A percentile compares a stretch with the other conserved stretches of the same genome.
Evolutionary conservation across 2,888 invertebrate genomes (phyloP).

Genomic region (Gibbula magus): DNA sequence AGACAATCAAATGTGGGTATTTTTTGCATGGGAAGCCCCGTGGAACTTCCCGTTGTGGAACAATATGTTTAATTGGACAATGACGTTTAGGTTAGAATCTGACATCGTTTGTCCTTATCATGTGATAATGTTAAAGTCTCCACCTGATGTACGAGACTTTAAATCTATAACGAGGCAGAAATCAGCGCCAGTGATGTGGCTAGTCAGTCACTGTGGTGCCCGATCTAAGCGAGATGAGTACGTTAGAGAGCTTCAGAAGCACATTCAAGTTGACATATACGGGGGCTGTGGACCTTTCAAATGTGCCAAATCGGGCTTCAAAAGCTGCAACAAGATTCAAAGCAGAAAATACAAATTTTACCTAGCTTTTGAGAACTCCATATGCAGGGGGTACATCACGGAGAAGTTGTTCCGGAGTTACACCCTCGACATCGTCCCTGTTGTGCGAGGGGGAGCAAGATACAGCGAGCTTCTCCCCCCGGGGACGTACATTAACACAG

Average conservation of each 20-base stretch:
- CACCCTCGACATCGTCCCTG: slow-evolving; percentile 27
- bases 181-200: slow-evolving; percentile 45
- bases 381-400: slow-evolving; percentile 48
- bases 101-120: slow-evolving; percentile 31
- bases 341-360: slow-evolving; percentile 41
- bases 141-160: slow-evolving; percentile 1
- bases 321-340: background rate
- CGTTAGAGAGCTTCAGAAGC: slow-evolving; percentile 42
- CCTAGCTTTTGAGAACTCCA: slow-evolving; percentile 49
- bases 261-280: slow-evolving; percentile 46
- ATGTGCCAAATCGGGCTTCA: slow-evolving; percentile 3
- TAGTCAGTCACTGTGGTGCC: slow-evolving; percentile 51
- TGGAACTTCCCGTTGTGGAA: slow-evolving; percentile 6
- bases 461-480: background rate
- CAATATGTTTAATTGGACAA: slow-evolving; percentile 32
- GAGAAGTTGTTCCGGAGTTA: slow-evolving; percentile 44
- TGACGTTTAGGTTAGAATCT: slow-evolving; percentile 34
- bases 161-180: slow-evolving; percentile 25
- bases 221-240: slow-evolving; percentile 43
- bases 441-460: slow-evolving; percentile 32
- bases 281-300: slow-evolving; percentile 47
- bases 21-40: background rate
- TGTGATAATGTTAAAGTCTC: background rate
- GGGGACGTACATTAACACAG: background rate
- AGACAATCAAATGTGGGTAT: slow-evolving; percentile 7